phyloP scores from a whole-genome alignment of 2,888 invertebrate genomes.

The Drosophila planitibia region DNA sequence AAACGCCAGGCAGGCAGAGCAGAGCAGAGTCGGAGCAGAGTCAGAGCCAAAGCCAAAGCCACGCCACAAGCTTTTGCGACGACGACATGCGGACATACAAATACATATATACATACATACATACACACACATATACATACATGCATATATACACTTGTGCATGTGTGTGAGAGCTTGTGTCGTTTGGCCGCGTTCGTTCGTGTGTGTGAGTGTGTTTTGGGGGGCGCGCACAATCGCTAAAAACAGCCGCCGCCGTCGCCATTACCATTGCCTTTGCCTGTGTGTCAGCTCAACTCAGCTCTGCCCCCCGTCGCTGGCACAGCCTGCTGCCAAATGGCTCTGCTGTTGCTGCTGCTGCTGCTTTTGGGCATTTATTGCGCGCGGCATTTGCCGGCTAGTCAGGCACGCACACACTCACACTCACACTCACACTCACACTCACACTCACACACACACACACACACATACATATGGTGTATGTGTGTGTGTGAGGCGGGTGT shows the following conservation, averaged over 20 bases:
- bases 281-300: slow-evolving; percentile 29
- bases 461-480: slow-evolving; percentile 32
- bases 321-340: slow-evolving; percentile 45
- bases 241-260: slow-evolving; percentile 71
- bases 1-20: slow-evolving; percentile 69
- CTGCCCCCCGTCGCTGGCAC: slow-evolving; percentile 26
- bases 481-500: slow-evolving; percentile 49
- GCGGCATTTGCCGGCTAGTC: slow-evolving; percentile 68
- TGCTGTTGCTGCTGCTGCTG: slow-evolving; percentile 53
- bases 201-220: slow-evolving; percentile 50
- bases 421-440: slow-evolving; percentile 34
- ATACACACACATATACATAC: slow-evolving; percentile 10
- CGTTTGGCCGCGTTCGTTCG: slow-evolving; percentile 16
- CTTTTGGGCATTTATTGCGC: slow-evolving; percentile 70
- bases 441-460: slow-evolving; percentile 38
- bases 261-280: slow-evolving; percentile 34
- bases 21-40: slow-evolving; percentile 54
- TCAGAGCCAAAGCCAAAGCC: slow-evolving; percentile 66
- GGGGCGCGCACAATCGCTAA: slow-evolving; percentile 76
- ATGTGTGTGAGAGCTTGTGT: slow-evolving; percentile 34
- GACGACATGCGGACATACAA: slow-evolving; percentile 58
- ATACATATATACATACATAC: slow-evolving; percentile 36
- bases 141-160: slow-evolving; percentile 26
- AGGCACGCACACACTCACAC: slow-evolving; percentile 52
- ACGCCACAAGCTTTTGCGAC: slow-evolving; percentile 77